Base-by-base conservation (phyloP, 2,113 vertebrate species). In the Tupaia chinensis region DNA sequence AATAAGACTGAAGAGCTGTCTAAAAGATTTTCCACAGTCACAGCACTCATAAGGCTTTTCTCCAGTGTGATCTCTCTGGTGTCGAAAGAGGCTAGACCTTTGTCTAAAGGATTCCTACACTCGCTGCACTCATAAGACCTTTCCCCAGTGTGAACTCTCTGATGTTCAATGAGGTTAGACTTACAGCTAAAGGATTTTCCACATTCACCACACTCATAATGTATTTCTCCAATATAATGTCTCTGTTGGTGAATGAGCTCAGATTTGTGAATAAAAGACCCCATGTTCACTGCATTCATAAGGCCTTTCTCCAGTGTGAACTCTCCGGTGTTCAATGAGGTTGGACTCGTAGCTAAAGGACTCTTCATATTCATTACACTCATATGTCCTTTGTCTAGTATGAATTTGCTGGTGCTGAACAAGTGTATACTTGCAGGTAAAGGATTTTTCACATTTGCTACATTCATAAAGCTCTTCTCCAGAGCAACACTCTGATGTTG, bases 101-200 rank as follows among this genome's bases (percentile, higher is more conserved):
- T 93, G 87, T 34, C 81, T 96, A 60, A 97, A 98, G 65, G 74
- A 86, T 78, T 98, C 2, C 95, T 84, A 60, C 97, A 97, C 34
- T 96, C 72, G 2, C 25, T 77, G 23, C 97, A 98, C 10, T 96
- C 61, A 22, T 94, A 94, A 70, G 89, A 95, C 23, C 73, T 95
- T 73, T 97, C 97, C 79, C 96, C 95, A 3, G 96, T 96, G 80
- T 98, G 97, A 87, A 95, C 92, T 92, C 95, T 91, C 79, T 84
- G 87, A 34, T 97, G 97, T 92, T 90, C 84, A 1, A 73, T 94
- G 20, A 98, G 83, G 19, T 88, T 83, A 14, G 95, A 96, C 8
- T 91, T 95, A 32, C 73, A 93, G 15, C 82, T 87, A 14, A 98
- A 97, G 25, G 80, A 90, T 54, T 97, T 98, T 15, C 72, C 86